phyloP scores from a whole-genome alignment of 2,797 vertebrate species.

The Crenichthys baileyi region DNA sequence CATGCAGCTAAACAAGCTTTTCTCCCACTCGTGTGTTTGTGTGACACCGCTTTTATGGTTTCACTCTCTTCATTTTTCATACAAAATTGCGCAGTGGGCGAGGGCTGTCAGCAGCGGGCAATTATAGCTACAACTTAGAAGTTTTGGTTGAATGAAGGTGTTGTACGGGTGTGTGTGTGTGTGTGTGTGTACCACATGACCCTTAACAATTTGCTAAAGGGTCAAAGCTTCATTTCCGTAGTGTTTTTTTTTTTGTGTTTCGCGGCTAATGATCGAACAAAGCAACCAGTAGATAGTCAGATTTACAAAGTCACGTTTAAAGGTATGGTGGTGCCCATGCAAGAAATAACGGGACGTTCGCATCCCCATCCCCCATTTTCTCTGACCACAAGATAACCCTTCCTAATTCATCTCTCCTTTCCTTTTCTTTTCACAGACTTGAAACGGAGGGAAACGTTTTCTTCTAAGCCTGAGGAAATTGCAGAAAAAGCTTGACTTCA shows the following conservation, averaged over 20 bases:
- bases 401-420: conserved; percentile 54
- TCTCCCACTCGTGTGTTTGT: neutral
- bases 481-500: conserved; percentile 38
- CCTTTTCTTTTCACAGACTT: conserved; percentile 72
- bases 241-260: neutral
- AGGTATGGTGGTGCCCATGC: conserved; percentile 34
- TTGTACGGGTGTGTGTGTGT: conserved; percentile 1
- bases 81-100: neutral
- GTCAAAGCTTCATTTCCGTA: neutral
- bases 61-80: neutral
- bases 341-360: conserved; percentile 62
- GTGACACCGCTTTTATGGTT: conserved; percentile 1
- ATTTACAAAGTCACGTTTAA: conserved; percentile 49
- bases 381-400: conserved; percentile 56
- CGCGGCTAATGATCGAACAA: neutral
- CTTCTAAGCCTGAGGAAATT: conserved; percentile 59
- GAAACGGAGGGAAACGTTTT: conserved; percentile 37
- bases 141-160: conserved; percentile 29
- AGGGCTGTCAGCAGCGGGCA: neutral
- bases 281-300: conserved; percentile 25
- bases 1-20: neutral
- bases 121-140: conserved; percentile 14
- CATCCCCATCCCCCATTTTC: conserved; percentile 3
- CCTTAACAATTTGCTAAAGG: neutral
- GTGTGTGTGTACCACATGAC: conserved; percentile 8